Evolutionary conservation across 2,113 vertebrate species (phyloP).

Genomic region (Lonchura striata): DNA sequence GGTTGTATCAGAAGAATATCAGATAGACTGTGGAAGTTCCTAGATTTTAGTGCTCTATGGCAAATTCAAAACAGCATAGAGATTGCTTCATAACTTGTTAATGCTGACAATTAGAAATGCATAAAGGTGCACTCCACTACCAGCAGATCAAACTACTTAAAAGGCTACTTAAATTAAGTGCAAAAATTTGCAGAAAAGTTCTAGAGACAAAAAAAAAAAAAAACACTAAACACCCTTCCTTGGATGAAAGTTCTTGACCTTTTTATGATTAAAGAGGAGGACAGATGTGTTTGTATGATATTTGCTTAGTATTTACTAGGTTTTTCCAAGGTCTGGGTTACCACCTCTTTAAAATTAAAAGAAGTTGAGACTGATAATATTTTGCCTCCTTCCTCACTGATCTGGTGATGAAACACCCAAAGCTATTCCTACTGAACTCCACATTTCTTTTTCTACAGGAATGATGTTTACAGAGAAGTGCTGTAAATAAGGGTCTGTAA

Average conservation of each 20-base stretch:
- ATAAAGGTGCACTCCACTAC: neutral
- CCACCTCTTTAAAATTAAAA: neutral
- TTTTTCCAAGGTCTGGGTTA: neutral
- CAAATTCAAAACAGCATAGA: neutral
- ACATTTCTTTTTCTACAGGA: neutral
- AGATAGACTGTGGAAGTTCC: neutral
- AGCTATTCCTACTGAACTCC: neutral
- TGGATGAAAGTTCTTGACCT: neutral
- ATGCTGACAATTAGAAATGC: neutral
- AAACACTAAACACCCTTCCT: neutral
- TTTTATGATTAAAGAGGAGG: neutral
- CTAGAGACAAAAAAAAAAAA: neutral
- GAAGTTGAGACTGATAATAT: neutral
- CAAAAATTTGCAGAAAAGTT: neutral
- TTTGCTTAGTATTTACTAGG: neutral
- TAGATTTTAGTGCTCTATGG: neutral
- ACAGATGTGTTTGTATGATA: neutral
- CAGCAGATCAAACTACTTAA: neutral
- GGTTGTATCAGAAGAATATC: neutral
- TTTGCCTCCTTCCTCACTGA: neutral
- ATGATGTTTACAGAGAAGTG: neutral
- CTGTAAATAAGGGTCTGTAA: neutral
- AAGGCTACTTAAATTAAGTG: neutral
- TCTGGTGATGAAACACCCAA: neutral
- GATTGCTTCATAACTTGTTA: neutral